Evolutionary conservation across 2,888 invertebrate genomes (phyloP).

Genomic region (Diploptera punctata): DNA sequence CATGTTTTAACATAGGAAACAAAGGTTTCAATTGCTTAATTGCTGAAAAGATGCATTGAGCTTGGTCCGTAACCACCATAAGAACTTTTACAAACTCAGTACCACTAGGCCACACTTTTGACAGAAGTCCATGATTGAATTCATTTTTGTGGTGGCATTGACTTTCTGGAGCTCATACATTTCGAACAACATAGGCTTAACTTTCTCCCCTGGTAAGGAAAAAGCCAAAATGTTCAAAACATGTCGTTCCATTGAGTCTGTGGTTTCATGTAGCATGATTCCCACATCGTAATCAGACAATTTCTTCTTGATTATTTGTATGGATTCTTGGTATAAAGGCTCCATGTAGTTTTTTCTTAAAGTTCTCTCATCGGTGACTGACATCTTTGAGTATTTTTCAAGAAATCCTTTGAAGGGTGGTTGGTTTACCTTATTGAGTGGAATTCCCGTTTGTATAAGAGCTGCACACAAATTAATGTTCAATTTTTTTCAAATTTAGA

Average conservation of each 20-base stretch:
- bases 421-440: too few relatives aligned
- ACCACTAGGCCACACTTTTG: neutral
- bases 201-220: neutral
- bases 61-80: neutral
- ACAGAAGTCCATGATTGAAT: neutral
- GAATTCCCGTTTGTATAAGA: too few relatives aligned
- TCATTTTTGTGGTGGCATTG: neutral
- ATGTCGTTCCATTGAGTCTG: conserved; percentile 8
- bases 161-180: neutral
- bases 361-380: neutral
- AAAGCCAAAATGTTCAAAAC: neutral
- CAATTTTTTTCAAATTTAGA: neutral
- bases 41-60: neutral
- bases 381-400: neutral
- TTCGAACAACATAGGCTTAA: conserved; percentile 8
- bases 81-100: too few relatives aligned
- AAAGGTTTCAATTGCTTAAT: neutral
- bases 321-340: neutral
- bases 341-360: neutral
- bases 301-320: neutral
- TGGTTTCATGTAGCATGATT: neutral
- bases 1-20: neutral
- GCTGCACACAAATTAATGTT: too few relatives aligned
- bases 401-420: too few relatives aligned
- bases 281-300: neutral